phyloP scores from a whole-genome alignment of 2,113 vertebrate genomes.

The Aegotheles bennettii region DNA sequence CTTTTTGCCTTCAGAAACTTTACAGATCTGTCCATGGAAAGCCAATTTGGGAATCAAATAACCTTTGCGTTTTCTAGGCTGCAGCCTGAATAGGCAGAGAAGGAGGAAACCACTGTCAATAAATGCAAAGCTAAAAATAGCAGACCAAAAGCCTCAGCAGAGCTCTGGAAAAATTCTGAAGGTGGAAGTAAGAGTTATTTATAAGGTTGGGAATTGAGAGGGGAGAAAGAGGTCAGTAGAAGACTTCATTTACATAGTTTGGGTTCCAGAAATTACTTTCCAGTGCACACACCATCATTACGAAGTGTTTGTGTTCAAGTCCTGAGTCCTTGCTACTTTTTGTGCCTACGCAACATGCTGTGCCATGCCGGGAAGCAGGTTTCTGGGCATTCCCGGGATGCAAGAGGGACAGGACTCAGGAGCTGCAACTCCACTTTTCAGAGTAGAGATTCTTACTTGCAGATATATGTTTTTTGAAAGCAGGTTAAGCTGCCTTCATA shows the following conservation, averaged over 20 bases:
- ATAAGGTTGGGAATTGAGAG: slow-evolving; percentile 20
- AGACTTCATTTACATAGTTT: slow-evolving; percentile 38
- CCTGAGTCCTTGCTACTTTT: background rate
- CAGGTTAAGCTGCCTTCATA: background rate
- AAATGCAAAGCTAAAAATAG: slow-evolving; percentile 60
- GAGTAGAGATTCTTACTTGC: background rate
- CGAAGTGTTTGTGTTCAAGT: background rate
- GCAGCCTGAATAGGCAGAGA: background rate
- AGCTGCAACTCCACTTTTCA: background rate
- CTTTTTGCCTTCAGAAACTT: background rate
- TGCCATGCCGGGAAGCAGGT: background rate
- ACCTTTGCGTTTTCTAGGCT: background rate
- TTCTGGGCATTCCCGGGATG: background rate
- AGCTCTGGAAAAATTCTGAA: slow-evolving; percentile 47
- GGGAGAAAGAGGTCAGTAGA: slow-evolving; percentile 35
- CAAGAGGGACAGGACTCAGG: background rate
- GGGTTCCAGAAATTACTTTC: slow-evolving; percentile 41
- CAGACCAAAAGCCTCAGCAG: background rate
- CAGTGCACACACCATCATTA: background rate
- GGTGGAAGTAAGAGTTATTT: slow-evolving; percentile 56
- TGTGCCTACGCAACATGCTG: fast-evolving
- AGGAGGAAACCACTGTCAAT: slow-evolving; percentile 45
- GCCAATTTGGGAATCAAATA: background rate
- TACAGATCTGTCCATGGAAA: background rate
- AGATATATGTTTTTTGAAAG: background rate